Evolutionary conservation across 2,888 invertebrate species (phyloP).

Genomic region (Scaptomyza polygonia): DNA sequence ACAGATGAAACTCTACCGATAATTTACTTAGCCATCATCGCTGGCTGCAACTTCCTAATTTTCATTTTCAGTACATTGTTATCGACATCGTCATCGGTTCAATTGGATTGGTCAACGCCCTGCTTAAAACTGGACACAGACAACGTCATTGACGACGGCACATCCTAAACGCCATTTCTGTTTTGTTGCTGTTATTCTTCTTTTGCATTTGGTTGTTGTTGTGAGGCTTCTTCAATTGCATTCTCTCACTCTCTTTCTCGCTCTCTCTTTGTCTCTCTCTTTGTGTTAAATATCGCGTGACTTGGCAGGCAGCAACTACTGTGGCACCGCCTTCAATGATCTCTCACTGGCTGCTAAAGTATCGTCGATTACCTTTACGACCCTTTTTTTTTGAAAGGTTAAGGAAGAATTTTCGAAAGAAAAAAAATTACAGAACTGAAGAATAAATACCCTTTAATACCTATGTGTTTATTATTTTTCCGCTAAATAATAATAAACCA

Average conservation of each 20-base stretch:
- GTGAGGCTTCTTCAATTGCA: constrained; percentile 36
- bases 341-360: constrained; percentile 57
- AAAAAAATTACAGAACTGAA: neutral
- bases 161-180: constrained; percentile 53
- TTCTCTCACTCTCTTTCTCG: constrained; percentile 1
- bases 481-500: no score
- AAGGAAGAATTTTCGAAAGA: constrained; percentile 7
- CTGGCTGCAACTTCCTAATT: neutral
- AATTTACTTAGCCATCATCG: constrained; percentile 23
- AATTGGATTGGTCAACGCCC: constrained; percentile 63
- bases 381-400: constrained; percentile 38
- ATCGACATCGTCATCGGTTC: constrained; percentile 30
- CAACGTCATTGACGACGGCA: constrained; percentile 1
- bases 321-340: constrained; percentile 60
- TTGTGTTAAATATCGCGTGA: constrained; percentile 37
- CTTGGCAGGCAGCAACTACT: constrained; percentile 42
- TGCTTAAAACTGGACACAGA: constrained; percentile 28
- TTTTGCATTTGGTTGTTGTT: constrained; percentile 4
- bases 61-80: constrained; percentile 5
- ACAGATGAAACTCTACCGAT: constrained; percentile 4
- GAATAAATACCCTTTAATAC: neutral
- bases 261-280: neutral
- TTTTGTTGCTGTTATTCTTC: constrained; percentile 1
- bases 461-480: no score
- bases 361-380: constrained; percentile 62